Evolutionary conservation across 30 jellyfish, hydroid and myxozoan genomes (phyloP).

Genomic region (Cassiopea andromeda): DNA sequence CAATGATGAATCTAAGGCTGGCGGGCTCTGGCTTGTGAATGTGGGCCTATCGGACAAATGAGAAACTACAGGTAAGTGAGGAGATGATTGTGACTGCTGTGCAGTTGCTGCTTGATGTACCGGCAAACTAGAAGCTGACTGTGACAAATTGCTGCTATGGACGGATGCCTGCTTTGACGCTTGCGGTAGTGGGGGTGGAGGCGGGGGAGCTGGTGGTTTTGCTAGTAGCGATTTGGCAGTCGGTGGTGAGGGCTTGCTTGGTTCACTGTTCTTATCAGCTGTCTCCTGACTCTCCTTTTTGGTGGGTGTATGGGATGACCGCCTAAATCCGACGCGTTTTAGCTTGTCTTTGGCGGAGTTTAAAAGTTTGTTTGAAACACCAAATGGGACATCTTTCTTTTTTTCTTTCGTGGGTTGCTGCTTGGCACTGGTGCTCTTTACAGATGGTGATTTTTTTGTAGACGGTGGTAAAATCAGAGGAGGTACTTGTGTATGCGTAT

Average conservation of each 20-base stretch:
- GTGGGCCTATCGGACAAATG: neutral
- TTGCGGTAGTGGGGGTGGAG: constrained; percentile 42
- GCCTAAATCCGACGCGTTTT: constrained; percentile 53
- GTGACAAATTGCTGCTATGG: neutral
- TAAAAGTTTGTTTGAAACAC: constrained; percentile 51
- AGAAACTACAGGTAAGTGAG: neutral
- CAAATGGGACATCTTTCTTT: constrained; percentile 44
- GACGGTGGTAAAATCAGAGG: constrained; percentile 1
- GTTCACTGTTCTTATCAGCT: constrained; percentile 7
- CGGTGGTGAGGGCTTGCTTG: constrained; percentile 35
- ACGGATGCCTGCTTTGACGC: neutral
- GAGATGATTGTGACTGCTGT: neutral
- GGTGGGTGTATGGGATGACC: constrained; percentile 25
- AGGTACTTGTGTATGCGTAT: neutral
- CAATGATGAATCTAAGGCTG: constrained; percentile 25
- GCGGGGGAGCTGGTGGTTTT: constrained; percentile 45
- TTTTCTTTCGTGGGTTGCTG: constrained; percentile 11
- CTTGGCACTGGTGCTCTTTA: constrained; percentile 4
- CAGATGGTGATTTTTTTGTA: neutral
- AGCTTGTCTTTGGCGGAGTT: constrained; percentile 53
- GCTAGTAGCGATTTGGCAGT: neutral
- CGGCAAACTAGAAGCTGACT: neutral
- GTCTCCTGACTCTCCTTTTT: neutral
- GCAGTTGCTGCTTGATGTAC: neutral
- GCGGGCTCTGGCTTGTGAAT: constrained; percentile 15